Percentiles rank a stretch among this genome's conserved stretches.
Conservation (phyloP, 2,797 vertebrate genomes). For the Falco biarmicus region DNA sequence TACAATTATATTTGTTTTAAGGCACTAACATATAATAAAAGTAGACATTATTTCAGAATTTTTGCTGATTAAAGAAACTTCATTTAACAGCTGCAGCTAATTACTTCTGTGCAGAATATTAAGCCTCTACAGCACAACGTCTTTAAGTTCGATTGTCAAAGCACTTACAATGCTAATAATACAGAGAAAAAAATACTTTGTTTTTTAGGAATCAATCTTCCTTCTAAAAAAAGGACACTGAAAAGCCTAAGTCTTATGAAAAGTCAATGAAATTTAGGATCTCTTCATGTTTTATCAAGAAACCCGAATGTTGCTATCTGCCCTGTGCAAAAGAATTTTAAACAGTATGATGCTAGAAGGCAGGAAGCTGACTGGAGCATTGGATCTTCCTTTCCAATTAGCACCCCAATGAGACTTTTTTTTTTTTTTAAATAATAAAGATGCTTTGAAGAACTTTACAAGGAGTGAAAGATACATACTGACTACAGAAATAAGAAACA, state of each 20-base stretch:
- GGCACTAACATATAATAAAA: neutral
- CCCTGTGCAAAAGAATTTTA: neutral
- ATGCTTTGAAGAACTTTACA: neutral
- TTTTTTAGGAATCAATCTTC: neutral
- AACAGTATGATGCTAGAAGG: neutral
- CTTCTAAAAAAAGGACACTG: neutral
- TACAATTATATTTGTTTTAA: neutral
- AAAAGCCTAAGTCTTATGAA: neutral
- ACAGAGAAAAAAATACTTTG: neutral
- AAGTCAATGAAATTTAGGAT: neutral
- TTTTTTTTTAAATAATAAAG: neutral
- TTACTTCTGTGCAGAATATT: neutral
- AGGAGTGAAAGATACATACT: neutral
- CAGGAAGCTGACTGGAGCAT: neutral
- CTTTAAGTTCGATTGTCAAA: neutral
- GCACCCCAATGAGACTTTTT: neutral
- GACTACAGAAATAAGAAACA: neutral
- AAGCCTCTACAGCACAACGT: neutral
- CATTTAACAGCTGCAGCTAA: slow-evolving; percentile 25
- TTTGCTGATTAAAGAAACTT: slow-evolving; percentile 3
- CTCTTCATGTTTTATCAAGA: neutral
- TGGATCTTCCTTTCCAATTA: neutral
- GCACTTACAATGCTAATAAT: neutral
- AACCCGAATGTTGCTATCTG: neutral
- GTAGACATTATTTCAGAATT: neutral